Percentiles rank a stretch among this genome's conserved stretches.
Conservation (phyloP, 2,113 vertebrate species). For the Macquaria australasica region DNA sequence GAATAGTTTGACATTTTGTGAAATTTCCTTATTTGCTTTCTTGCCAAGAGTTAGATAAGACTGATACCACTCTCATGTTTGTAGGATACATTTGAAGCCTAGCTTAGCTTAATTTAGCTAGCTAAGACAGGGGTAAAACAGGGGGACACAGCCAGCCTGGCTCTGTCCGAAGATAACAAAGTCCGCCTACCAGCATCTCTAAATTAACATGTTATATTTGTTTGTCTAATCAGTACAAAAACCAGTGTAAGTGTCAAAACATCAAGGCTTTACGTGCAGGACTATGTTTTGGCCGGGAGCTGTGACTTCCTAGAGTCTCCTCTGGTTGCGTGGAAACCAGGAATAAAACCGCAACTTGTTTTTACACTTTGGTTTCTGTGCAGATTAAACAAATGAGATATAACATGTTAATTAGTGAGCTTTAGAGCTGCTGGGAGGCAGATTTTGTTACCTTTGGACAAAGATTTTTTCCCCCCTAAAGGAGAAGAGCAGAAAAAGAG, state of each 20-base stretch:
- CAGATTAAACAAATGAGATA: not conserved
- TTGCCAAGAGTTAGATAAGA: not conserved
- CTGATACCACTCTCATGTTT: not conserved
- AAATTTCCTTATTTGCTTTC: no score
- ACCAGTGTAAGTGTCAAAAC: no score
- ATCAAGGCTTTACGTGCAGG: no score
- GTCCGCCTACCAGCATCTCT: no score
- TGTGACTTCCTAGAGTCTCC: no score
- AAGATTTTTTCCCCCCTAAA: not conserved
- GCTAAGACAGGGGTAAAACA: not conserved
- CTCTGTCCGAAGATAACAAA: not conserved
- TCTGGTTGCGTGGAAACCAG: no score
- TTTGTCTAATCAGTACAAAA: no score
- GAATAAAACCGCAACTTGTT: no score
- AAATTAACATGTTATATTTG: no score
- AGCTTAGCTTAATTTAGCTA: not conserved
- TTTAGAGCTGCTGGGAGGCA: not conserved
- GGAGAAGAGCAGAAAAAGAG: slow-evolving; percentile 24
- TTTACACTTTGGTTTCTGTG: no score
- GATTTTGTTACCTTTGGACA: not conserved
- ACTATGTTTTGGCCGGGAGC: no score
- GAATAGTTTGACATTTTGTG: no score
- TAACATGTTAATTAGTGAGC: not conserved
- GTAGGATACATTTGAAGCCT: not conserved
- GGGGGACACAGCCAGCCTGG: not conserved